Base-by-base conservation (phyloP, 2,888 invertebrate species). In the Leptarthrus brevirostris region DNA sequence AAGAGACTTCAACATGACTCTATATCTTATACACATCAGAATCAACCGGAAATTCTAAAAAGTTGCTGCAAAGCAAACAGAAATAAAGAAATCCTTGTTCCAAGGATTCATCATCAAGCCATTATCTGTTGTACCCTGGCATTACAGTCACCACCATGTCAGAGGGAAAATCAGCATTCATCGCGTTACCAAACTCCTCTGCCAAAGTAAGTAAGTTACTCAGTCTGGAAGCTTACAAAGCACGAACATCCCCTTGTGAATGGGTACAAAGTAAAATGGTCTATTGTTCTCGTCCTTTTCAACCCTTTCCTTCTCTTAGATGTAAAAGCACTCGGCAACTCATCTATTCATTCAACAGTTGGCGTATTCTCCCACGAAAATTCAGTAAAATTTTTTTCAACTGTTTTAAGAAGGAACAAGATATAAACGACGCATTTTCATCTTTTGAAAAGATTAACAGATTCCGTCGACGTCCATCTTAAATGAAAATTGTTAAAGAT, bases 51-150 rank as follows among this genome's bases (percentile, higher is more conserved):
- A 36, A 36, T 61, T 61, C 61, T 61, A 12, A 61, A 61, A 61
- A 36, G n/a, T n/a, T n/a, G n/a, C n/a, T n/a, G n/a, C n/a, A 36
- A 61, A 61, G 40, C 61, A 61, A 40, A 61, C 61, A 36, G 36
- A 74, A 72, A 74, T 74, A 74, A 74, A 74, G 74, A 74, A 72
- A 72, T 72, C 74, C 72, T 54, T 66, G 72, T 74, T 44, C 54
- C 72, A 69, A 61, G 70, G 61, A 71, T 73, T 73, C 75, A 75
- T 75, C 73, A 69, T 73, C 71, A 71, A 75, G 71, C 71, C 73
- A 75, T 75, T 75, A 73, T 70, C 73, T 70, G 73, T 52, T 73
- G 61, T 70, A 73, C 73, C 73, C 75, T 47, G 36, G 53, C 58
- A 70, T 73, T 64, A 69, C 70, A 73, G 44, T 70, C 54, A 40